Percentiles rank a stretch among this genome's conserved stretches.
phyloP scores from a whole-genome alignment of 2,113 vertebrate species.

The Vulpes vulpes region DNA sequence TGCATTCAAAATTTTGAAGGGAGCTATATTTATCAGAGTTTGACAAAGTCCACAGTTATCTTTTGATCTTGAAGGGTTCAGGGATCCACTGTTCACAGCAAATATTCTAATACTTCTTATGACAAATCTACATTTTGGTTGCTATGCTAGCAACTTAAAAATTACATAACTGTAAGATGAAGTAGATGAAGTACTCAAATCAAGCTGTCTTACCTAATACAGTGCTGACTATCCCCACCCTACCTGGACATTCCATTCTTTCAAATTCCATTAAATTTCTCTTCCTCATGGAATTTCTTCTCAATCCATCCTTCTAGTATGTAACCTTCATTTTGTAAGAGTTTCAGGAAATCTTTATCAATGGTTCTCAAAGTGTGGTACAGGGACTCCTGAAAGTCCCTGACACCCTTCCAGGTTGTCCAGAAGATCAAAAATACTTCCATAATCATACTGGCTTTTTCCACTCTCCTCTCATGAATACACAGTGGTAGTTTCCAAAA shows the following conservation, averaged over 20 bases:
- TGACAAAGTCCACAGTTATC: neutral
- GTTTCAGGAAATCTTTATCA: conserved; percentile 14
- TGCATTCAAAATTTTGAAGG: neutral
- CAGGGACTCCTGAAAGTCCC: neutral
- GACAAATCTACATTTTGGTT: conserved; percentile 4
- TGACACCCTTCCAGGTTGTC: neutral
- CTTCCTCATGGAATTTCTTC: neutral
- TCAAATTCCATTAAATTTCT: neutral
- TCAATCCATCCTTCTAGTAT: neutral
- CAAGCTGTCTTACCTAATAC: neutral
- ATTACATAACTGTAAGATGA: neutral
- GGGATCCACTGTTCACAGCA: neutral
- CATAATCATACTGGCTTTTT: neutral
- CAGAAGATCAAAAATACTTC: conserved; percentile 6
- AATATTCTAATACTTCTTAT: conserved; percentile 17
- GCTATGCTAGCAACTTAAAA: neutral
- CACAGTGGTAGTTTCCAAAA: neutral
- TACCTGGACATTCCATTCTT: conserved; percentile 45
- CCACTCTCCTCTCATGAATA: neutral
- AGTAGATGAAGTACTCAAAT: neutral
- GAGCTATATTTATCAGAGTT: neutral
- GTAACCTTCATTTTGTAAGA: neutral
- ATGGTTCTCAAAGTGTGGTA: neutral
- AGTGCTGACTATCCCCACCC: neutral
- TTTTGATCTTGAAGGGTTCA: conserved; percentile 7